Percentiles rank a stretch among this genome's conserved stretches.
phyloP scores from a whole-genome alignment of 2,888 invertebrate genomes.

The Oligia latruncula region DNA sequence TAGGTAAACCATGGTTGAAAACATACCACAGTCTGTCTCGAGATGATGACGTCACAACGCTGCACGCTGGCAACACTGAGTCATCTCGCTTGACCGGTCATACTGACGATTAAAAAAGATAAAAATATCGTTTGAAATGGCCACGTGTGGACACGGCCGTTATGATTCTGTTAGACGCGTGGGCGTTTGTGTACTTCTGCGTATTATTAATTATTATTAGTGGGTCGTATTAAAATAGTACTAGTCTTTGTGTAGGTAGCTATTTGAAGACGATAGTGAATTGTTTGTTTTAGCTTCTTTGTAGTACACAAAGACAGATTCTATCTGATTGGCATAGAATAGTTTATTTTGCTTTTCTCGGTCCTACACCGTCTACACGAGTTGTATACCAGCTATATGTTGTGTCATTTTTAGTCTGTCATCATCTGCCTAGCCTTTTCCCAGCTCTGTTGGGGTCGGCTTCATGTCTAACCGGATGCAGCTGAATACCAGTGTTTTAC shows the following conservation, averaged over 20 bases:
- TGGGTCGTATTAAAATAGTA: constrained; percentile 39
- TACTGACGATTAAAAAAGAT: constrained; percentile 71
- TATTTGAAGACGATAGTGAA: constrained; percentile 13
- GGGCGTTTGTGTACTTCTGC: constrained; percentile 51
- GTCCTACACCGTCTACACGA: background rate
- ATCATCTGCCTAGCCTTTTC: no score
- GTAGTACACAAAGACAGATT: background rate
- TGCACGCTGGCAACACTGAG: constrained; percentile 51
- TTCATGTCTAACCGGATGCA: no score
- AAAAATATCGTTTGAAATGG: constrained; percentile 70
- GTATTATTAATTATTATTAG: constrained; percentile 42
- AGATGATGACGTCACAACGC: constrained; percentile 39
- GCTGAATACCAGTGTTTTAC: no score
- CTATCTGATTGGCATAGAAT: background rate
- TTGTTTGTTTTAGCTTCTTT: constrained; percentile 23
- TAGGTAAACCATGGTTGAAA: constrained; percentile 23
- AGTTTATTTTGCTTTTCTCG: background rate
- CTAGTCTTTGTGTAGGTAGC: constrained; percentile 1
- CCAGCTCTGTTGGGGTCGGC: no score
- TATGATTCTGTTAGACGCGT: constrained; percentile 37
- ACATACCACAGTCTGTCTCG: constrained; percentile 25
- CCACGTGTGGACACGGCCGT: constrained; percentile 66
- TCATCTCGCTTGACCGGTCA: constrained; percentile 68
- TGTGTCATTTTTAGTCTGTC: no score
- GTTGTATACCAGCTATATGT: background rate